phyloP scores from a whole-genome alignment of 2,888 invertebrate genomes.

The Harpalus rubripes region DNA sequence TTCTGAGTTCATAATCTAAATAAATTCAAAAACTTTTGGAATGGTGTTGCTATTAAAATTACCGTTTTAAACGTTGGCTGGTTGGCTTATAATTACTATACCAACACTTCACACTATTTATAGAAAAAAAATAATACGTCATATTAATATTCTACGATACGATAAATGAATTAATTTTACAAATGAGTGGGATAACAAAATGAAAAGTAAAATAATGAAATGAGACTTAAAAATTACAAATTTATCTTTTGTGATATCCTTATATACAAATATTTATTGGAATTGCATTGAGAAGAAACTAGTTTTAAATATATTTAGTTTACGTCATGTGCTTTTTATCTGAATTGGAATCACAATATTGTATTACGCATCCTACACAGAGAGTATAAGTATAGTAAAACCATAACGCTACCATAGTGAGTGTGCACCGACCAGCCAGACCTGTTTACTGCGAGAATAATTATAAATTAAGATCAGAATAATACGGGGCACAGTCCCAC shows the following conservation, averaged over 20 bases:
- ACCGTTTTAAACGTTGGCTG: too few species aligned
- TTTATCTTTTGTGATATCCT: background rate
- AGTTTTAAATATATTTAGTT: slow-evolving; percentile 26
- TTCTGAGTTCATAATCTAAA: too few species aligned
- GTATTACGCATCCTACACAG: slow-evolving; percentile 37
- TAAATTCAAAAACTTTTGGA: too few species aligned
- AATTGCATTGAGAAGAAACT: slow-evolving; percentile 13
- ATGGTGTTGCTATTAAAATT: too few species aligned
- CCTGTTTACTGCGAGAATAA: slow-evolving; percentile 63
- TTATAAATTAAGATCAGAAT: slow-evolving; percentile 64
- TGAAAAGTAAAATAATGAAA: background rate
- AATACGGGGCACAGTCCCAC: slow-evolving; percentile 53
- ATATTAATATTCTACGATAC: too few species aligned
- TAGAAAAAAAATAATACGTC: too few species aligned
- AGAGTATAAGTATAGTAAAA: background rate
- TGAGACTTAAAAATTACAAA: background rate
- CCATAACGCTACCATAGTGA: slow-evolving; percentile 45
- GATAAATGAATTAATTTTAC: background rate
- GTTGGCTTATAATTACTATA: too few species aligned
- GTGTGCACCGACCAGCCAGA: slow-evolving; percentile 59
- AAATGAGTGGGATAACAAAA: background rate
- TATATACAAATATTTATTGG: slow-evolving; percentile 4
- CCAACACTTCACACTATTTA: too few species aligned
- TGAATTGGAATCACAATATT: slow-evolving; percentile 30
- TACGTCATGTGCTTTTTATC: slow-evolving; percentile 17